A percentile compares a stretch with the other conserved stretches of the same genome.
Evolutionary conservation across 2,888 invertebrate genomes (phyloP).

Genomic region (Vannuccia rotundouncinata): DNA sequence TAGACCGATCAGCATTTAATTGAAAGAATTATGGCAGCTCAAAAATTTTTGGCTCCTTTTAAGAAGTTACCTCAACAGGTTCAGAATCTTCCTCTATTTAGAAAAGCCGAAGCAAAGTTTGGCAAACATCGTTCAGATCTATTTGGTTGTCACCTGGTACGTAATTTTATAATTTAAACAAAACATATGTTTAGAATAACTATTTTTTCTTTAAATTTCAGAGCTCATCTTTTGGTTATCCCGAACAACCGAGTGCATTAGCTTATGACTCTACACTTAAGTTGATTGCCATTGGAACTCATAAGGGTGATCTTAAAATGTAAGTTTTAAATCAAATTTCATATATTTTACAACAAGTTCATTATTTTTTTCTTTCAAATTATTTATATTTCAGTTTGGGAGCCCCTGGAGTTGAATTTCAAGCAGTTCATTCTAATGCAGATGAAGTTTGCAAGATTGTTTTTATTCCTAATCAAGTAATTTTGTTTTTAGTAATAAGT

Average conservation of each 20-base stretch:
- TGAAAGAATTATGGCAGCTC: constrained; percentile 2
- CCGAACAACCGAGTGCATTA: constrained; percentile 85
- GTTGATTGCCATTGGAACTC: constrained; percentile 85
- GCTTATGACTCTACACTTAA: constrained; percentile 83
- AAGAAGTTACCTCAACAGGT: constrained; percentile 22
- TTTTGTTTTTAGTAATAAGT: constrained; percentile 27
- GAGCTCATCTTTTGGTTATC: constrained; percentile 65
- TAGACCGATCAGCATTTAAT: not conserved
- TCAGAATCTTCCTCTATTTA: not conserved
- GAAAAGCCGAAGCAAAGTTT: not conserved
- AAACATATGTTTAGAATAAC: not conserved
- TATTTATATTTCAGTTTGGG: constrained; percentile 65
- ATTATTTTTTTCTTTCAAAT: not conserved
- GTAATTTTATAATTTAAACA: not conserved
- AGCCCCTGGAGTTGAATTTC: constrained; percentile 84
- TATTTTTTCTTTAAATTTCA: not conserved
- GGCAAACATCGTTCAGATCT: not conserved
- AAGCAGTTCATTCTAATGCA: constrained; percentile 73
- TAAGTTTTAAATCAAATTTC: constrained; percentile 59
- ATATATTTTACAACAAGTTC: not conserved
- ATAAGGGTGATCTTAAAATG: constrained; percentile 78
- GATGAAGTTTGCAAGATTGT: constrained; percentile 68
- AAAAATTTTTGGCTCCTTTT: constrained; percentile 19
- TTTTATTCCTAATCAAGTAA: constrained; percentile 64
- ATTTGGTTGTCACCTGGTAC: not conserved